Percentiles rank a stretch among this genome's conserved stretches.
Evolutionary conservation across 2,888 invertebrate genomes (phyloP).

Genomic region (Crioceris asparagi): DNA sequence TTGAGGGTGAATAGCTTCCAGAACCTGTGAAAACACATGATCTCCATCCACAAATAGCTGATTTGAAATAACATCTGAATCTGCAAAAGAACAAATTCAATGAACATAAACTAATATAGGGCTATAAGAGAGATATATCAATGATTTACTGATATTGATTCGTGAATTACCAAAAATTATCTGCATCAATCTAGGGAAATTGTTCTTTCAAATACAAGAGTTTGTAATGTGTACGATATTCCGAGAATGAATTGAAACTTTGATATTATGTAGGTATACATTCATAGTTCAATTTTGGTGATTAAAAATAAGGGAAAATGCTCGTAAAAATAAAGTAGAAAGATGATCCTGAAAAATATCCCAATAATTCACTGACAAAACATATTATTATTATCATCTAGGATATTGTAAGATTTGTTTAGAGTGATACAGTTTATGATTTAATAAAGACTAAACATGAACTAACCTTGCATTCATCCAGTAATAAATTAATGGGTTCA

Average conservation of each 20-base stretch:
- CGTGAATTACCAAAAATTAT: too few relatives aligned
- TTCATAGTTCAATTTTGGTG: too few relatives aligned
- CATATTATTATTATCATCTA: not conserved
- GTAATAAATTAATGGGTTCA: slow-evolving; percentile 85
- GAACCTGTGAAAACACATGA: slow-evolving; percentile 10
- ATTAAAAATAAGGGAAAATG: too few relatives aligned
- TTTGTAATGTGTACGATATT: too few relatives aligned
- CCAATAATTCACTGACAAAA: not conserved
- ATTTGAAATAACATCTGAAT: slow-evolving; percentile 60
- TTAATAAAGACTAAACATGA: not conserved
- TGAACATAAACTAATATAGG: not conserved
- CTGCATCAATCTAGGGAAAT: too few relatives aligned
- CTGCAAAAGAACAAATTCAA: slow-evolving; percentile 35
- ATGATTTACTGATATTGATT: too few relatives aligned
- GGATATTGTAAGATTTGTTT: too few relatives aligned
- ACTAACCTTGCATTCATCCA: slow-evolving; percentile 84
- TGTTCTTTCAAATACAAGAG: too few relatives aligned
- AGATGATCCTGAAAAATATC: not conserved
- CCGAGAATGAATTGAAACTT: too few relatives aligned
- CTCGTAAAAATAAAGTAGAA: too few relatives aligned
- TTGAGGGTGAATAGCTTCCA: slow-evolving; percentile 13
- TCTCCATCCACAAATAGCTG: slow-evolving; percentile 56
- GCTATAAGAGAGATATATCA: too few relatives aligned
- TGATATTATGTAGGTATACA: too few relatives aligned
- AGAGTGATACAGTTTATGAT: not conserved